phyloP scores from a whole-genome alignment of 2,888 invertebrate species.

The Napeogenes inachia region DNA sequence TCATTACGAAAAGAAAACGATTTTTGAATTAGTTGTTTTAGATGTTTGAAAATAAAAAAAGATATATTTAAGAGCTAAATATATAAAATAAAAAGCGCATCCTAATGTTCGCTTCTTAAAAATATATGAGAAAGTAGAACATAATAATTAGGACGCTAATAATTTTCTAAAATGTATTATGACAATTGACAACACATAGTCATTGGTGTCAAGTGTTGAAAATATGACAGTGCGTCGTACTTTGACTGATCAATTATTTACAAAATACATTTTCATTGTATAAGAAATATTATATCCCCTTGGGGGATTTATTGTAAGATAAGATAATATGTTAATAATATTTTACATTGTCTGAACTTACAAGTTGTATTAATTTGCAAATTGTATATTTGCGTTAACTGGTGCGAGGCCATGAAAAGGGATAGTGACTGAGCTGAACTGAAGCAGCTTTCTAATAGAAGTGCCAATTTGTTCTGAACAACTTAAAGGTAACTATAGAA shows the following conservation, averaged over 20 bases:
- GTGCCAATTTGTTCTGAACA: too few relatives aligned
- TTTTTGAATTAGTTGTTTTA: too few relatives aligned
- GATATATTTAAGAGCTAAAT: too few relatives aligned
- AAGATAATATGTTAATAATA: not conserved
- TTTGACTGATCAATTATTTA: constrained; percentile 7
- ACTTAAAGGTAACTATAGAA: too few relatives aligned
- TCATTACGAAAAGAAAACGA: too few relatives aligned
- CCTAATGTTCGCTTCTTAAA: too few relatives aligned
- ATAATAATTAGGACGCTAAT: too few relatives aligned
- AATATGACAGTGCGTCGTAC: not conserved
- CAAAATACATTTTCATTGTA: constrained; percentile 2
- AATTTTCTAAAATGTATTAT: too few relatives aligned
- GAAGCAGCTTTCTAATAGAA: constrained; percentile 3
- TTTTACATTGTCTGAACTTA: not conserved
- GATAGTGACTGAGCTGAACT: constrained; percentile 6
- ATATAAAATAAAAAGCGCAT: too few relatives aligned
- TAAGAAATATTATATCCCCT: not conserved
- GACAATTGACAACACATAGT: too few relatives aligned
- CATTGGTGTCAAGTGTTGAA: not conserved
- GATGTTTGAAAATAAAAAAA: too few relatives aligned
- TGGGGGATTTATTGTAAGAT: not conserved
- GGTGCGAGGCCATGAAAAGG: not conserved
- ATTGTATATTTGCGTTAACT: not conserved
- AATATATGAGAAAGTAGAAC: too few relatives aligned
- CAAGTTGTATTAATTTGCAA: not conserved